Conservation (phyloP, 2,113 vertebrate species). For the Spea multiplicata region DNA sequence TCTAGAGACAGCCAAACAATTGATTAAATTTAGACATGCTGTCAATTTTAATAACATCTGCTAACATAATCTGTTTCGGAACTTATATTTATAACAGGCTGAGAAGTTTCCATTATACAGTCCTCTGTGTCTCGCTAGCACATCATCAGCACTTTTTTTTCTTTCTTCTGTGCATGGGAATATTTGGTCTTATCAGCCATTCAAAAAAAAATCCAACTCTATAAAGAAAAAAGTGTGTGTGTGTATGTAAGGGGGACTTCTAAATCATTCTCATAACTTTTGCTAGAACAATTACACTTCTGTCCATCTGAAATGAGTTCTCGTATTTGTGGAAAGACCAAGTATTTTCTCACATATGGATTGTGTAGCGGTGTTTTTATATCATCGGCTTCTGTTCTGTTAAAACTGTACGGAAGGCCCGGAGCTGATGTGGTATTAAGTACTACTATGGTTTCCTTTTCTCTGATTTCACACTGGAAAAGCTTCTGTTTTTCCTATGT, state of each 20-base stretch:
- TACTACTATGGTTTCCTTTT: conserved; percentile 24
- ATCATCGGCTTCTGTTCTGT: conserved; percentile 41
- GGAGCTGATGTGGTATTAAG: conserved; percentile 26
- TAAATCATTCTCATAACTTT: conserved; percentile 2
- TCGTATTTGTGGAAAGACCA: background rate
- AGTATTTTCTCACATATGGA: conserved; percentile 24
- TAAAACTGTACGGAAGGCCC: conserved; percentile 32
- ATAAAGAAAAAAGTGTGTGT: background rate
- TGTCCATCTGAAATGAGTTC: background rate
- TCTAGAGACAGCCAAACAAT: conserved; percentile 31
- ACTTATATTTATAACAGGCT: conserved; percentile 38
- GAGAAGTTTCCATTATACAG: conserved; percentile 44
- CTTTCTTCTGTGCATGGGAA: conserved; percentile 33
- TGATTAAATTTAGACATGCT: conserved; percentile 45
- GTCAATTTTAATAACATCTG: conserved; percentile 46
- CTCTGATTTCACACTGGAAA: conserved; percentile 39
- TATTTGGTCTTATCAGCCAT: conserved; percentile 44
- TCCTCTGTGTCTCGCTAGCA: conserved; percentile 42
- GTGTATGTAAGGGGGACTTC: background rate
- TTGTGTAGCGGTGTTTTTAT: conserved; percentile 26
- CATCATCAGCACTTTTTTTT: conserved; percentile 17
- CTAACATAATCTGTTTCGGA: conserved; percentile 39
- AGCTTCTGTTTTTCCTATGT: conserved; percentile 38
- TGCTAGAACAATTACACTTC: conserved; percentile 24
- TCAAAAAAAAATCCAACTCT: conserved; percentile 1